A percentile compares a stretch with the other conserved stretches of the same genome.
Evolutionary conservation across 2,888 invertebrate genomes (phyloP).

Genomic region (Melanostoma scalare): DNA sequence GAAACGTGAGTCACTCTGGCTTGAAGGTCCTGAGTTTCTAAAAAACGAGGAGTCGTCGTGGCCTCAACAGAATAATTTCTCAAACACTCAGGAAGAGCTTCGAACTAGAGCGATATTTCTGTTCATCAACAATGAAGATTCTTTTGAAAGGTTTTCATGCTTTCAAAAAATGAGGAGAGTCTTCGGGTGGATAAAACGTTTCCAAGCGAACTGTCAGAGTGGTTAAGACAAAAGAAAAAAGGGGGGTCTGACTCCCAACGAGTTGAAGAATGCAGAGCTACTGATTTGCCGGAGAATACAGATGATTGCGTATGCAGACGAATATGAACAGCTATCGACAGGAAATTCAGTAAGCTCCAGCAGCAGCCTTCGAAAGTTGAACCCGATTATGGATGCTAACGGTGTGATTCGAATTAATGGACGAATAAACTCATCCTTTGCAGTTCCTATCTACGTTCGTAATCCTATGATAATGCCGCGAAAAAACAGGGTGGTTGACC

Average conservation of each 20-base stretch:
- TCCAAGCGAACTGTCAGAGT: not conserved
- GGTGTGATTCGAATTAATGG: not conserved
- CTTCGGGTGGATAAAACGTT: not conserved
- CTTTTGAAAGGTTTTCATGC: not conserved
- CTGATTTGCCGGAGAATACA: constrained; percentile 1
- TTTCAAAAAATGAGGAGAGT: not conserved
- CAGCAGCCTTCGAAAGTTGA: not conserved
- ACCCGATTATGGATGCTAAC: too few relatives aligned
- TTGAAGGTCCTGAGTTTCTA: constrained; percentile 7
- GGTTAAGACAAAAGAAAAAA: not conserved
- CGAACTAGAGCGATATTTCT: not conserved
- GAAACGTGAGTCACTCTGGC: constrained; percentile 41
- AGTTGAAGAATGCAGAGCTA: not conserved
- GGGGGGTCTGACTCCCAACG: not conserved
- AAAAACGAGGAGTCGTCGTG: not conserved
- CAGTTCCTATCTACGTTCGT: not conserved
- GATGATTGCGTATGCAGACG: not conserved
- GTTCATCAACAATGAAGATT: not conserved
- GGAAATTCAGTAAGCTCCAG: not conserved
- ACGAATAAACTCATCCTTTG: not conserved
- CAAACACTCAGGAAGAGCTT: not conserved
- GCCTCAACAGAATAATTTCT: not conserved
- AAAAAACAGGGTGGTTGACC: not conserved
- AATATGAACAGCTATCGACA: not conserved
- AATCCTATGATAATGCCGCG: not conserved